Base-by-base conservation (phyloP, 2,113 vertebrate genomes). In the Pavo muticus region DNA sequence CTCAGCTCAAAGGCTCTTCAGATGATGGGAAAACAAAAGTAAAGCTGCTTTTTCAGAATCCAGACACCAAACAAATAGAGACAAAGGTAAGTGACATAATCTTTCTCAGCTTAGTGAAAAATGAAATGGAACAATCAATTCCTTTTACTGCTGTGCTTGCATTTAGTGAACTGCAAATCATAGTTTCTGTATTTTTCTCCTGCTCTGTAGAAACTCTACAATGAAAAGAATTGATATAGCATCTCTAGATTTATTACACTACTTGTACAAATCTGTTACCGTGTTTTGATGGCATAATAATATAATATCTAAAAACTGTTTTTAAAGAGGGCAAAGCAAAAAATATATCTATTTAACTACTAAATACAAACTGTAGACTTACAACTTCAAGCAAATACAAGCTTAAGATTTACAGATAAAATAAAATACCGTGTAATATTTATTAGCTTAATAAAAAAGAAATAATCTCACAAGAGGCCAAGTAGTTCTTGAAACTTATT, bases 1-100 rank as follows among this genome's bases (percentile, higher is more conserved):
- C 99, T 92, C 99, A 99, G 84, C 98, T 99, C 56, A 99, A 99
- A 97, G 99, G 99, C 48, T 99, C 99, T 64, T 99, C 99, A 50
- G 99, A 99, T 40, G 99, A 99, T 25, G 99, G 99, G 10, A 99
- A 99, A 97, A 98, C 98, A 76, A 98, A 98, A 90, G 98, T 99
- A 30, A 99, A 99, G 94, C 98, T 99, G 12, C 98, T 99, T 77
- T 99, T 99, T 98, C 98, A 98, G 97, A 99, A 99, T 85, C 91
- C 97, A 39, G 99, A 99, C 93, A 99, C 97, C 96, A 98, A 98
- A 90, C 99, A 99, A 97, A 99, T 99, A 90, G 99, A 99, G 90
- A 99, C 98, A 97, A 99, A 99, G 99, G 99, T 99, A 98, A 78
- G 95, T n/a, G 56, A 48, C 40, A 63, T 69, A 19, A 6, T 84